Percentiles rank a stretch among this genome's conserved stretches.
Evolutionary conservation across 1,140 invertebrate species (phyloP).

Genomic region (Diplogasteroides magnus): DNA sequence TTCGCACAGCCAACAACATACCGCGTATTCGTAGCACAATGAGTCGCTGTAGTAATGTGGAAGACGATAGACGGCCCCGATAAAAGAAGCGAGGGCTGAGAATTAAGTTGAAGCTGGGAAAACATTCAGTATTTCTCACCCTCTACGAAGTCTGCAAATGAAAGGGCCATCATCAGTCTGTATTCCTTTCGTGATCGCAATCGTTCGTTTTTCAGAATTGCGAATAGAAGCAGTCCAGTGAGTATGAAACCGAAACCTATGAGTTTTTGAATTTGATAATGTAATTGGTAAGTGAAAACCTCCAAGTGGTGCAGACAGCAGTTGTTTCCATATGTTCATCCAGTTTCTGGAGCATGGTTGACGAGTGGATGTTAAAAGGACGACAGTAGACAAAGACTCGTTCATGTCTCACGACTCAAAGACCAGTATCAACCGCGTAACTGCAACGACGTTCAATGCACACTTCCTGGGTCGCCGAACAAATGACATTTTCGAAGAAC

Average conservation of each 20-base stretch:
- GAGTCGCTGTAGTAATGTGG: background rate
- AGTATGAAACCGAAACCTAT: background rate
- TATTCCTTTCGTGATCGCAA: background rate
- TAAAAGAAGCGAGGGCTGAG: background rate
- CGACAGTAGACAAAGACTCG: no score
- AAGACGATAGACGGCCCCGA: background rate
- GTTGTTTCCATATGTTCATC: background rate
- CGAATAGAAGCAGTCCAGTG: background rate
- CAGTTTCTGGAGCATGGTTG: background rate
- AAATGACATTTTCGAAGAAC: no score
- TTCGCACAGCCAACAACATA: background rate
- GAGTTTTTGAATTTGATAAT: no score
- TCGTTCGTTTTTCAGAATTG: background rate
- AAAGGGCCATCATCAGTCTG: background rate
- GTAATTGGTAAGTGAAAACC: background rate
- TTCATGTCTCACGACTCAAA: no score
- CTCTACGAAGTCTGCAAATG: background rate
- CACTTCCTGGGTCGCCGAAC: no score
- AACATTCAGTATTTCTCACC: no score
- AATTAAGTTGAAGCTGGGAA: background rate
- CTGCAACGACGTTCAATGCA: no score
- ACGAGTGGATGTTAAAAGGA: background rate
- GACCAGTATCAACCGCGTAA: no score
- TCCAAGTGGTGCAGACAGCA: background rate
- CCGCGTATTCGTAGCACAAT: background rate